Percentiles rank a stretch among this genome's conserved stretches.
Evolutionary conservation across 2,113 vertebrate species (phyloP).

Genomic region (Mormyrus lacerda): DNA sequence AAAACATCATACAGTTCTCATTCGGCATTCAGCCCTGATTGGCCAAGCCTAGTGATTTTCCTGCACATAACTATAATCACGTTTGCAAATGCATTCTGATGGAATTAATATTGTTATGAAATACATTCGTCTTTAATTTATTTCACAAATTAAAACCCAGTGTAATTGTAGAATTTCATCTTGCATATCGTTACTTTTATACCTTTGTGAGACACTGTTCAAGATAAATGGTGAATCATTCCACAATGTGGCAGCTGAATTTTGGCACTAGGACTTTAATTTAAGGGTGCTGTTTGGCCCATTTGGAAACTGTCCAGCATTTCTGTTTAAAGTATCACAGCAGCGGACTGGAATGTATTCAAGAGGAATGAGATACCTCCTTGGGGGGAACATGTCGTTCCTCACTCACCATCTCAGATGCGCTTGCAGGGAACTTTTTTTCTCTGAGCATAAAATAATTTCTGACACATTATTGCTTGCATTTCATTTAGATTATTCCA

Average conservation of each 20-base stretch:
- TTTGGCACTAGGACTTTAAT: background rate
- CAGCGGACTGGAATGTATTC: background rate
- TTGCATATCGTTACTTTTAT: background rate
- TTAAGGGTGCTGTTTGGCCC: background rate
- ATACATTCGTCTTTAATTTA: background rate
- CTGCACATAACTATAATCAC: background rate
- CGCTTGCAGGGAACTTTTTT: background rate
- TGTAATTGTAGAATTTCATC: background rate
- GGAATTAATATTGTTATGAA: background rate
- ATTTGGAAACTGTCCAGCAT: slow-evolving; percentile 1
- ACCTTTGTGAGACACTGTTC: background rate
- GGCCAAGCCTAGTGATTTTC: background rate
- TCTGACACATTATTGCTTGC: background rate
- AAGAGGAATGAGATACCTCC: background rate
- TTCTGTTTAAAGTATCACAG: slow-evolving; percentile 6
- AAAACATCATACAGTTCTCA: background rate
- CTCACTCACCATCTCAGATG: background rate
- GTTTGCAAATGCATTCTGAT: background rate
- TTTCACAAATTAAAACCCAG: background rate
- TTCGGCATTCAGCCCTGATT: background rate
- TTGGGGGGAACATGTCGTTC: background rate
- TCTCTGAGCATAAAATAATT: background rate
- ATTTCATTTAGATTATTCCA: background rate
- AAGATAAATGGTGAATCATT: too few species aligned
- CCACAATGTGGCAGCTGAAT: background rate